Conservation (phyloP, 2,888 invertebrate genomes). For the Drosophila greeni region DNA sequence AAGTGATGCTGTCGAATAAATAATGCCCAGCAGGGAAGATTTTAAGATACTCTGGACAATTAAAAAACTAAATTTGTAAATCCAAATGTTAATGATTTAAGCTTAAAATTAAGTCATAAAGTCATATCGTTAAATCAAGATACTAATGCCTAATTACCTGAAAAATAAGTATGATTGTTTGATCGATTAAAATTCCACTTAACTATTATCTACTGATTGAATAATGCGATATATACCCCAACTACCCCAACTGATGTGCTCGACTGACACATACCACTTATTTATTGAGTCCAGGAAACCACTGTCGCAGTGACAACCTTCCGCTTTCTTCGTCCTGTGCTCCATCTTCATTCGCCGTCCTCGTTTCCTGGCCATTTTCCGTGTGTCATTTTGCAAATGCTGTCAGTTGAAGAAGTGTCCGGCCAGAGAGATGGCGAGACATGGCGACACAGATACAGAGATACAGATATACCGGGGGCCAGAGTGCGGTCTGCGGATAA, state of each 20-base stretch:
- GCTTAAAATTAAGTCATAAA: too few relatives aligned
- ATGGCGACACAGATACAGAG: conserved; percentile 14
- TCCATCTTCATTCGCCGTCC: conserved; percentile 21
- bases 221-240: not conserved
- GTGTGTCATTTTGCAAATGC: conserved; percentile 63
- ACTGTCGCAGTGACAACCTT: conserved; percentile 20
- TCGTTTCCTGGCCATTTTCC: conserved; percentile 44
- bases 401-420: conserved; percentile 56
- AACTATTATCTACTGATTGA: not conserved
- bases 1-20: not conserved
- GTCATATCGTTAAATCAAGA: too few relatives aligned
- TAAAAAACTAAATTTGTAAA: too few relatives aligned
- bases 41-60: too few relatives aligned
- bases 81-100: too few relatives aligned
- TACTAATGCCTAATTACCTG: too few relatives aligned
- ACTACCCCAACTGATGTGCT: not conserved
- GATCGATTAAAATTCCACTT: too few relatives aligned
- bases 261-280: not conserved
- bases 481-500: conserved; percentile 17
- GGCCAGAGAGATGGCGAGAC: conserved; percentile 36
- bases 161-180: too few relatives aligned
- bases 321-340: conserved; percentile 2
- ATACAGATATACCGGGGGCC: not conserved
- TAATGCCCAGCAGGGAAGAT: not conserved
- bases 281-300: conserved; percentile 20